These are phyloP conservation scores for Enteromius anoplus DNA, from an alignment of 2,797 vertebrate species.

Conservation along the genomic window DNA sequence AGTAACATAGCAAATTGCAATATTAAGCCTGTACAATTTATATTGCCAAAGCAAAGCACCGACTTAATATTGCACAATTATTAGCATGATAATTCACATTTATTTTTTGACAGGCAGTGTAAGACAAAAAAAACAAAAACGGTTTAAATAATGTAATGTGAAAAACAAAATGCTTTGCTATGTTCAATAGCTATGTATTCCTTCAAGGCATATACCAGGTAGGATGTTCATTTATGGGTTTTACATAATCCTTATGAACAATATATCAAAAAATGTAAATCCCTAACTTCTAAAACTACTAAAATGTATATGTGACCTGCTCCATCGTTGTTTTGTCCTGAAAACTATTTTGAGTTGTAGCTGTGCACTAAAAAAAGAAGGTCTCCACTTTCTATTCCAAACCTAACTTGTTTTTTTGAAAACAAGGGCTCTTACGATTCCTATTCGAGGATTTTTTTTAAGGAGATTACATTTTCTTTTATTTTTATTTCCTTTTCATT, in stretches of 20 bases:
- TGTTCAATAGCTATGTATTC: not conserved
- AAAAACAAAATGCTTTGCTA: not conserved
- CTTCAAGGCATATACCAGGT: not conserved
- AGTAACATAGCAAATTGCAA: slow-evolving; percentile 4
- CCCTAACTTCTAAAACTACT: not conserved
- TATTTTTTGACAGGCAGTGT: not conserved
- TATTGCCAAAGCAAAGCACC: not conserved
- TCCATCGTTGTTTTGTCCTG: not conserved
- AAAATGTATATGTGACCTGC: not conserved
- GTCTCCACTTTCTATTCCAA: not conserved
- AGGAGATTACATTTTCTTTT: not conserved
- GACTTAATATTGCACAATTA: slow-evolving; percentile 7
- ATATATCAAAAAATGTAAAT: not conserved
- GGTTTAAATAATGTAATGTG: not conserved
- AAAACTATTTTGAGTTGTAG: not conserved
- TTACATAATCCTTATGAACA: not conserved
- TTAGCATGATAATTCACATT: not conserved
- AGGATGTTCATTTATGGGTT: not conserved
- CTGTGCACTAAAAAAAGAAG: not conserved
- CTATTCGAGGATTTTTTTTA: not conserved
- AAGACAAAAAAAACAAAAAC: not conserved
- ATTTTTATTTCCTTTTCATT: too few species aligned
- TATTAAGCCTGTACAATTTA: slow-evolving; percentile 4
- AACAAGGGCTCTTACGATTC: not conserved
- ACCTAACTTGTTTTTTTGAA: too few species aligned